Evolutionary conservation across 2,797 vertebrate genomes (phyloP).

Genomic region (Columba guinea): DNA sequence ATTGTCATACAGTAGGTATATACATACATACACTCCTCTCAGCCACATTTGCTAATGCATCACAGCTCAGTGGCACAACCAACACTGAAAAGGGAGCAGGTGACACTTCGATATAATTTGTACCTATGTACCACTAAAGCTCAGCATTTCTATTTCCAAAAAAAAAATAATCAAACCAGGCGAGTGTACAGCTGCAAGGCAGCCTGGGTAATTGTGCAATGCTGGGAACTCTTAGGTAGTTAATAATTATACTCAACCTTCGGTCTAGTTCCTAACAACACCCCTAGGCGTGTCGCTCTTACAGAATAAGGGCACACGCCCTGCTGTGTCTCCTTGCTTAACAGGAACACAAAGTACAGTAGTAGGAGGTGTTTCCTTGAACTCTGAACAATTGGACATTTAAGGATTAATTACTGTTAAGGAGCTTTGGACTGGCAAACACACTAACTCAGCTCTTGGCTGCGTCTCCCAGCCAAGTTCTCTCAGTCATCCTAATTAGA

Average conservation of each 20-base stretch:
- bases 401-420: slow-evolving; percentile 72
- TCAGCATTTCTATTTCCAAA: slow-evolving; percentile 46
- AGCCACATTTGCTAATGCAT: fast-evolving
- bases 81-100: neutral
- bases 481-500: slow-evolving; percentile 68
- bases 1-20: neutral
- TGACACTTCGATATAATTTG: neutral
- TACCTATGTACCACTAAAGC: neutral
- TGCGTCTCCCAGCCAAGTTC: slow-evolving; percentile 64
- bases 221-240: slow-evolving; percentile 73
- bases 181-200: slow-evolving; percentile 27
- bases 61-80: neutral
- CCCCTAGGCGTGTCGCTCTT: slow-evolving; percentile 77
- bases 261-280: slow-evolving; percentile 74
- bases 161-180: neutral
- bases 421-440: slow-evolving; percentile 69
- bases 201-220: slow-evolving; percentile 75
- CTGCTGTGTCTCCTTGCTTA: slow-evolving; percentile 77
- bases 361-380: slow-evolving; percentile 73
- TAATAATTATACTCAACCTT: slow-evolving; percentile 78
- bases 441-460: slow-evolving; percentile 68
- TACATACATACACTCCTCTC: fast-evolving
- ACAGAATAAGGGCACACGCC: slow-evolving; percentile 74
- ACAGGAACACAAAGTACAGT: slow-evolving; percentile 78
- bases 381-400: slow-evolving; percentile 76